Evolutionary conservation across 2,797 vertebrate genomes (phyloP).

Genomic region (Vespertilio murinus): DNA sequence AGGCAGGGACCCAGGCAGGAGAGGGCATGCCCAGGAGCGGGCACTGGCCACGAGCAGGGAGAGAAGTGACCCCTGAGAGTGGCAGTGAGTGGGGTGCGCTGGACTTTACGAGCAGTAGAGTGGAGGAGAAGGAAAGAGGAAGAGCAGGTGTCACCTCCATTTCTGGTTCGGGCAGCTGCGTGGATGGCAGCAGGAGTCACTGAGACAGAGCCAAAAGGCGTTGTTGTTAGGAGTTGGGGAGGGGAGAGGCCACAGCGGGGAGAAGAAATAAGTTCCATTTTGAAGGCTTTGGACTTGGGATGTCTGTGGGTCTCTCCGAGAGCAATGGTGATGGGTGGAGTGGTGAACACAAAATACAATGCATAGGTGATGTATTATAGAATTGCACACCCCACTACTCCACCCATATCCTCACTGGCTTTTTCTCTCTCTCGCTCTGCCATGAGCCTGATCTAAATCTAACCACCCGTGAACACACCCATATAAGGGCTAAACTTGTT

Average conservation of each 20-base stretch:
- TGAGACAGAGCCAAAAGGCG: not conserved
- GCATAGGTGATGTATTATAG: too few relatives aligned
- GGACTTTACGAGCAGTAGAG: not conserved
- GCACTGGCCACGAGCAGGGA: not conserved
- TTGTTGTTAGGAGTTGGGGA: not conserved
- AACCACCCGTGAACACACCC: constrained; percentile 50
- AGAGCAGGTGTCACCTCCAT: not conserved
- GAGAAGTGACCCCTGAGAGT: not conserved
- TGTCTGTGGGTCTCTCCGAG: not conserved
- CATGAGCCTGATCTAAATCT: not conserved
- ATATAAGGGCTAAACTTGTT: constrained; percentile 62
- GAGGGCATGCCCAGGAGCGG: not conserved
- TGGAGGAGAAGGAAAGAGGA: not conserved
- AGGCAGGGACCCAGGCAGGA: not conserved
- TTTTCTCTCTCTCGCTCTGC: not conserved
- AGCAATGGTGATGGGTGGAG: not conserved
- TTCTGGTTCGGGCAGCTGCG: not conserved
- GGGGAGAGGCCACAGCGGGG: not conserved
- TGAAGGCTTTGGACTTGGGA: not conserved
- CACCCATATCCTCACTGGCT: not conserved
- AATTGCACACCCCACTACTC: not conserved
- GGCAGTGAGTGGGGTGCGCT: not conserved
- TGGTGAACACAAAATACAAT: too few relatives aligned
- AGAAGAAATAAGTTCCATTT: not conserved
- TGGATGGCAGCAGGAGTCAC: not conserved